phyloP scores from a whole-genome alignment of 2,113 vertebrate species.

The Grammomys surdaster region DNA sequence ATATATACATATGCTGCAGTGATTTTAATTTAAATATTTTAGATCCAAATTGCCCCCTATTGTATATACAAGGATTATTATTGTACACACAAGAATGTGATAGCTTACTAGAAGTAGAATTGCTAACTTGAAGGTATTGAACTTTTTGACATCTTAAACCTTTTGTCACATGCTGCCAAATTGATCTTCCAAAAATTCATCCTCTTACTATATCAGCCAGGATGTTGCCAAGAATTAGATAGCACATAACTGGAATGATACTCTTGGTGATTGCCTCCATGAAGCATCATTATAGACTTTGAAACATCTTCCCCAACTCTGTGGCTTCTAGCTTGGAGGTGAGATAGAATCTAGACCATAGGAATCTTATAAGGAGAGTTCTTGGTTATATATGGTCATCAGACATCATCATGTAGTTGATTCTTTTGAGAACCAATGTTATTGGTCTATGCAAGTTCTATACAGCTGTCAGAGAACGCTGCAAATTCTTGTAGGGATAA shows the following conservation, averaged over 20 bases:
- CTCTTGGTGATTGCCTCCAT: not conserved
- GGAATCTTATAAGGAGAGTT: not conserved
- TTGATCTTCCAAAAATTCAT: constrained; percentile 32
- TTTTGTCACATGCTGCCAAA: constrained; percentile 49
- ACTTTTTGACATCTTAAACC: constrained; percentile 30
- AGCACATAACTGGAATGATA: constrained; percentile 41
- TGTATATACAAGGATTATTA: not conserved
- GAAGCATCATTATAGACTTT: not conserved
- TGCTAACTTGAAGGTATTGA: constrained; percentile 33
- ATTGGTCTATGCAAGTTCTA: not conserved
- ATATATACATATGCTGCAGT: not conserved
- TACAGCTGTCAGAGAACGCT: not conserved
- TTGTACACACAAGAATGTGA: not conserved
- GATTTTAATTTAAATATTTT: constrained; percentile 10
- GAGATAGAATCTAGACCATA: not conserved
- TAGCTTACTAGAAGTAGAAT: constrained; percentile 39
- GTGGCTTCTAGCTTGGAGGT: not conserved
- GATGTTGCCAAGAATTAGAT: constrained; percentile 51
- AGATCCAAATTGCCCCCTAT: not conserved
- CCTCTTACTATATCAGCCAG: constrained; percentile 16
- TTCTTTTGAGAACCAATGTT: not conserved
- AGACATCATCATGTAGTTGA: not conserved
- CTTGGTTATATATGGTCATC: not conserved
- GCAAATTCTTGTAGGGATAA: not conserved
- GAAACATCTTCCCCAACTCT: not conserved